Base-by-base conservation (phyloP, 1,140 invertebrate species). In the Neodiprion pinetum region DNA sequence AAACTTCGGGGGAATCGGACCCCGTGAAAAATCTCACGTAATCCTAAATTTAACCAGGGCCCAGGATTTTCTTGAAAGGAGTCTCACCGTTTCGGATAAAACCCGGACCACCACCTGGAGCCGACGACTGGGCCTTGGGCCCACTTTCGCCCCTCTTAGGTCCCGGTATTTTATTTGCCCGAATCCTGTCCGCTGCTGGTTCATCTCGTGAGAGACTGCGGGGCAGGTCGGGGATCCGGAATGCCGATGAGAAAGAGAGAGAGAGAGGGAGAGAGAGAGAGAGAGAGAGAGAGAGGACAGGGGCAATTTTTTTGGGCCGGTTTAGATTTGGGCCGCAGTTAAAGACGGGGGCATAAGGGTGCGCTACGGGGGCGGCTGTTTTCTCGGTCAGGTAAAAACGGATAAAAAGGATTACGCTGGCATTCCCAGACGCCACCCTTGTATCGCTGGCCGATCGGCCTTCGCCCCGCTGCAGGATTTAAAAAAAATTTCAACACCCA, bases 251-350 rank as follows among this genome's bases (percentile, higher is more conserved):
- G 74, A 75, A 75, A 79, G 81, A 77, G 72, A 78, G 71, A 81
- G 79, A 77, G 76, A 77, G 81, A 82, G 73, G 73, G 76, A 70
- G 69, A 48, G 14, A 76, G 67, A 75, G 67, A 76, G 67, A 75
- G 67, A 80, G 72, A 76, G 71, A 78, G 71, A 72, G 53, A 72
- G 72, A 72, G 21, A 72, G 17, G 48, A 69, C 17, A 48, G 72
- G 73, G 68, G 68, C 47, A 48, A 73, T 71, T 48, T 71, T 71
- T 74, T 67, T 75, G 72, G 75, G 72, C 73, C 70, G 74, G 74
- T 47, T 68, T 70, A 75, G 23, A 71, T 67, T 48, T 50, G 72
- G 17, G 72, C 17, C 71, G 69, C 74, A 14, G 17, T 14, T 14
- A 65, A 65, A 65, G 12, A 65, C 17, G 72, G 74, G 72, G 75